Base-by-base conservation (phyloP, 2,113 vertebrate genomes). In the Chrysochloris asiatica region DNA sequence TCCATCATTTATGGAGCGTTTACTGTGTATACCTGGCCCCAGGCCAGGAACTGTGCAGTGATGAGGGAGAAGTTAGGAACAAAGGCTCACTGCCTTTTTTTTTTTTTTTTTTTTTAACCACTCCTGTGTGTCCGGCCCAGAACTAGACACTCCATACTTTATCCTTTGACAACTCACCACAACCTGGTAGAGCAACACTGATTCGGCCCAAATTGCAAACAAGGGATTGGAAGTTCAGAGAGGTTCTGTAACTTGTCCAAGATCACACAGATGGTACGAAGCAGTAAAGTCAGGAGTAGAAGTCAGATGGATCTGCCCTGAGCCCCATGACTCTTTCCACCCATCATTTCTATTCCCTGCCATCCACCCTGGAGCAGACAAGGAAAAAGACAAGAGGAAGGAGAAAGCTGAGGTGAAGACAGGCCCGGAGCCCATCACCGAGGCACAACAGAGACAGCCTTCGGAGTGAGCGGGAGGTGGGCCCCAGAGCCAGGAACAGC, bases 371-470 rank as follows among this genome's bases (percentile, higher is more conserved):
- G 50, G 79, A 72, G 16, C 26, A n/a, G 9, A 54, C 26, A 36
- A 47, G 52, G 36, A 26, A 6, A 12, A 14, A 8, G 22, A 11
- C n/a, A 61, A 1, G 48, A 69, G 48, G 59, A 77, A 43, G 73
- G 56, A 33, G 61, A 41, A 26, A 75, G 41, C 52, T 0, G 4
- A 33, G 24, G 59, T 63, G 30, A 75, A 84, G 89, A 69, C 33
- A 47, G 92, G 54, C 41, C 54, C 24, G 1, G 69, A 83, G 22
- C 13, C 24, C 13, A 2, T n/a, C n/a, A n/a, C n/a, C n/a, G n/a
- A n/a, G n/a, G n/a, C n/a, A n/a, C n/a, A n/a, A n/a, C n/a, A n/a
- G 84, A 86, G 88, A 84, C 36, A 83, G 94, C 26, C 13, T 45
- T 80, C 2, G 24, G 63, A 83, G 78, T 86, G n/a, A 56, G 54